Evolutionary conservation across 2,113 vertebrate species (phyloP).

Genomic region (Meriones unguiculatus): DNA sequence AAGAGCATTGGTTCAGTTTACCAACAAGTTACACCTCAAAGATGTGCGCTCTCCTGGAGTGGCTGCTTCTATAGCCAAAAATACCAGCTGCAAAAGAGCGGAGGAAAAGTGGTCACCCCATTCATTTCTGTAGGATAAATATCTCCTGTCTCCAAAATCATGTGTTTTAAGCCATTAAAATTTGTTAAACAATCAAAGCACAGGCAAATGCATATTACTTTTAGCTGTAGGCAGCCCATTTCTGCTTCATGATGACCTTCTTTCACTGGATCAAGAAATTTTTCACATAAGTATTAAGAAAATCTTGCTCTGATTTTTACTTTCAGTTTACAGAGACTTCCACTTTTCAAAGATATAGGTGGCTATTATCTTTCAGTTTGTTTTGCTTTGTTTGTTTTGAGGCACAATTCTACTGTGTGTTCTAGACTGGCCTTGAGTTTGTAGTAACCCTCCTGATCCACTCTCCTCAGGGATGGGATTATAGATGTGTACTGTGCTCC

Average conservation of each 20-base stretch:
- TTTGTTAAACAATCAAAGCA: constrained; percentile 14
- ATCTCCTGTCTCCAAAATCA: neutral
- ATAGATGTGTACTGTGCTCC: neutral
- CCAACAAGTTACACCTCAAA: neutral
- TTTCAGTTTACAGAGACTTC: neutral
- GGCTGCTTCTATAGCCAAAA: neutral
- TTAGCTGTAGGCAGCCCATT: neutral
- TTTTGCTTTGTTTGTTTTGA: neutral
- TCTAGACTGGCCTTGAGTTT: neutral
- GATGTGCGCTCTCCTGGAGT: neutral
- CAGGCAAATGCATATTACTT: neutral
- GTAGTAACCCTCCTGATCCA: neutral
- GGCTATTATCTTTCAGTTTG: neutral
- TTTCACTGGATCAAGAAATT: constrained; percentile 4
- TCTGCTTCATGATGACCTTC: neutral
- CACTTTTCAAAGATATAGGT: neutral
- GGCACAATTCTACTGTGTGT: neutral
- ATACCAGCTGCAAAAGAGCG: neutral
- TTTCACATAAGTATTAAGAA: constrained; percentile 16
- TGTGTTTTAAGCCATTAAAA: neutral
- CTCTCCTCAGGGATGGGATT: neutral
- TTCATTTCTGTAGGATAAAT: neutral
- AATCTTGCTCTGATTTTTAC: neutral
- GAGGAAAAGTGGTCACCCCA: neutral
- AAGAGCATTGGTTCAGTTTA: neutral